Evolutionary conservation across 2,888 invertebrate genomes (phyloP).

Genomic region (Apoda limacodes): DNA sequence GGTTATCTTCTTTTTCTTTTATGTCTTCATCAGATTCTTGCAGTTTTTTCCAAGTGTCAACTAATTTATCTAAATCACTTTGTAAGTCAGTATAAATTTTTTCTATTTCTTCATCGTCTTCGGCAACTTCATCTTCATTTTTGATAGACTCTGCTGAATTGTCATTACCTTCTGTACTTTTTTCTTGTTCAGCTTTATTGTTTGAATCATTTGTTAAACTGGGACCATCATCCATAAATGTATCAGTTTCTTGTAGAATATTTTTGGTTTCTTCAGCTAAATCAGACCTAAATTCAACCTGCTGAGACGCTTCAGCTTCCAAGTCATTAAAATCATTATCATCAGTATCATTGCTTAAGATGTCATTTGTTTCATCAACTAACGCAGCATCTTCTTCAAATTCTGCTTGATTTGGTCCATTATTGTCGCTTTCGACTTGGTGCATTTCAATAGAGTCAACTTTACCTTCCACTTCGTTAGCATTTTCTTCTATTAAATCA

Average conservation of each 20-base stretch:
- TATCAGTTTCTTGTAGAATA: constrained; percentile 20
- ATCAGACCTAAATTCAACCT: constrained; percentile 2
- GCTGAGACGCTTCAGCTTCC: constrained; percentile 10
- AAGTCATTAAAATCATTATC: constrained; percentile 9
- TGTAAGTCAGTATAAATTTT: constrained; percentile 35
- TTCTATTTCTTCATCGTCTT: constrained; percentile 21
- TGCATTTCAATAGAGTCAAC: no score
- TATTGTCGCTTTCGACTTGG: no score
- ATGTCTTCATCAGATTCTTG: constrained; percentile 12
- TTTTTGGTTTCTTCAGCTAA: constrained; percentile 24
- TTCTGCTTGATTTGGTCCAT: constrained; percentile 3
- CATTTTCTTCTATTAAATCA: no score
- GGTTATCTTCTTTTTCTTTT: constrained; percentile 7
- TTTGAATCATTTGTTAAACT: constrained; percentile 6
- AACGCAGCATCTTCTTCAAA: no score
- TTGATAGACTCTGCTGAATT: no score
- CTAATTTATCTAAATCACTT: constrained; percentile 35
- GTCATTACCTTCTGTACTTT: constrained; percentile 1
- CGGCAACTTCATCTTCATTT: no score
- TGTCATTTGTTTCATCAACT: background rate
- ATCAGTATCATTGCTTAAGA: constrained; percentile 14
- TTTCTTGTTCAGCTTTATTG: constrained; percentile 5
- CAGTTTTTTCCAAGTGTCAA: constrained; percentile 35
- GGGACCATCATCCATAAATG: constrained; percentile 10
- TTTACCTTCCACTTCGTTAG: no score